Base-by-base conservation (phyloP, 2,113 vertebrate genomes). In the Sialia sialis region DNA sequence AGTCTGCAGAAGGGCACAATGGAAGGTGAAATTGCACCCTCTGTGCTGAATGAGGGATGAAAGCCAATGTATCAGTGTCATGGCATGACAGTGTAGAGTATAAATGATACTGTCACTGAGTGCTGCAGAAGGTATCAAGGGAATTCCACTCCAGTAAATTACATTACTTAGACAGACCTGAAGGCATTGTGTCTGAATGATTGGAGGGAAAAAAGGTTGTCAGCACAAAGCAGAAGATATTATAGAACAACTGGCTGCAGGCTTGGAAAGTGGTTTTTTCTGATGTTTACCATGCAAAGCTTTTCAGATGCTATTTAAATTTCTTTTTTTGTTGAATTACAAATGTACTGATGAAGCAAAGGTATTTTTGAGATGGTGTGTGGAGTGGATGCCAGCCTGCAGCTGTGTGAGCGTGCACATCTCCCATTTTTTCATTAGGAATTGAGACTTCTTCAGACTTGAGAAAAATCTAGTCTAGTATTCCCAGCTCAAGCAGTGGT, bases 101-200 rank as follows among this genome's bases (percentile, higher is more conserved):
- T 97, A 98, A 98, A 98, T 98, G 98, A 98, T 97, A 96, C 97
- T 98, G 98, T 98, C 98, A 97, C 96, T 94, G 97, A 98, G 97
- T 97, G 96, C 97, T 97, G 97, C 97, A 95, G 96, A 81, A 97
- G 93, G 96, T 97, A 96, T 96, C 96, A 41, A 96, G 97, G 98
- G 98, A 98, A 98, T 98, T 97, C 97, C 98, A 98, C 98, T 98
- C 97, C 95, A 98, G 96, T 98, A 98, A 98, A 98, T 98, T 98
- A 97, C 97, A 97, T 98, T 98, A 98, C 97, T 98, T 97, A 98
- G 98, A 97, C 97, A 98, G 97, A 98, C 98, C 98, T 98, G 97
- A 98, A 98, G 98, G 98, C 97, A 95, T 97, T 97, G 97, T 97
- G 94, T 97, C 81, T 91, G 97, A 97, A 97, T 96, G 96, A 97